Conservation (phyloP, 2,797 vertebrate species). For the Chanos chanos region DNA sequence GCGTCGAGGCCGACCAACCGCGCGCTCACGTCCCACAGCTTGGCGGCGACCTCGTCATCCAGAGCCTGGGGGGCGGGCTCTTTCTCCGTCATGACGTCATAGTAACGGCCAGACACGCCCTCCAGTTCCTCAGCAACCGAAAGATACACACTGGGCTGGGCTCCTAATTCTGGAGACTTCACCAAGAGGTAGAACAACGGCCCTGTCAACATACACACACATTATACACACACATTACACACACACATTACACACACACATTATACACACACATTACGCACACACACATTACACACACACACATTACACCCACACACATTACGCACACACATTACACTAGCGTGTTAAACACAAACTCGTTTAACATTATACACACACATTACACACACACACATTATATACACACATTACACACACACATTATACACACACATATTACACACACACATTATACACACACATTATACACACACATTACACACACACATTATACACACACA, state of each 20-base stretch:
- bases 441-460: no score
- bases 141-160: slow-evolving; percentile 78
- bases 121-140: slow-evolving; percentile 76
- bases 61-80: slow-evolving; percentile 75
- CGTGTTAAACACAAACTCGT: no score
- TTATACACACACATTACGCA: background rate
- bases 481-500: no score
- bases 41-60: slow-evolving; percentile 67
- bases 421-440: no score
- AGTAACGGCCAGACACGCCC: slow-evolving; percentile 77
- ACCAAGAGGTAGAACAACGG: slow-evolving; percentile 81
- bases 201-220: slow-evolving; percentile 53
- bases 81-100: slow-evolving; percentile 76
- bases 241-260: no score
- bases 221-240: background rate
- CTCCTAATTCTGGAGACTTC: slow-evolving; percentile 77
- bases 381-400: no score
- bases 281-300: no score
- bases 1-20: slow-evolving; percentile 72
- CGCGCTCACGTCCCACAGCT: slow-evolving; percentile 79
- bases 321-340: no score
- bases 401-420: no score
- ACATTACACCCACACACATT: no score
- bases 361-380: no score
- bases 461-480: no score